phyloP scores from a whole-genome alignment of 2,113 vertebrate species.

The Nothocercus nigrocapillus region DNA sequence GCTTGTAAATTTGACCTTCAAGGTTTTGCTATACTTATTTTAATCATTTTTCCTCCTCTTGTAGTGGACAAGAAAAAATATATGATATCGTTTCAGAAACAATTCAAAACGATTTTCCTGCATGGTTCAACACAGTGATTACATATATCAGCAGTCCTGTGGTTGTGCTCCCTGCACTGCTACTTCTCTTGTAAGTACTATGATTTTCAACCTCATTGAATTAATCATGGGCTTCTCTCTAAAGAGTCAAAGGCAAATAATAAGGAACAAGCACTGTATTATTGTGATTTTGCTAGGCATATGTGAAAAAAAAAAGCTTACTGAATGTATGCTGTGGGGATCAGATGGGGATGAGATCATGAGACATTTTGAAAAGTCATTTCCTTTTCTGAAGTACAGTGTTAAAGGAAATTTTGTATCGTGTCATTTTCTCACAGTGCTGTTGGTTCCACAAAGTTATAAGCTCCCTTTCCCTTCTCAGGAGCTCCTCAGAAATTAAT shows the following conservation, averaged over 20 bases:
- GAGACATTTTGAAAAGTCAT: background rate
- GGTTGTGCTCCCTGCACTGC: constrained; percentile 89
- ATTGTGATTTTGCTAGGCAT: background rate
- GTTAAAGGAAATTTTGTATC: background rate
- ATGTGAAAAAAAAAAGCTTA: background rate
- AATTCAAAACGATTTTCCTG: constrained; percentile 87
- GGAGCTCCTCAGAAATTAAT: background rate
- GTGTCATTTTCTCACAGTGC: background rate
- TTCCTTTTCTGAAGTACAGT: background rate
- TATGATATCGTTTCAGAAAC: constrained; percentile 97
- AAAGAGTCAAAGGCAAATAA: background rate
- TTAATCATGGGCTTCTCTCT: background rate
- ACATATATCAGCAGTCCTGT: constrained; percentile 93
- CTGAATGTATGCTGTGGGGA: background rate
- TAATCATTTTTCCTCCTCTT: background rate
- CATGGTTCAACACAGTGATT: constrained; percentile 90
- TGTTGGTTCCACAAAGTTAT: background rate
- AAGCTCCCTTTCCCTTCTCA: background rate
- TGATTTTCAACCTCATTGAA: background rate
- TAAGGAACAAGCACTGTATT: background rate
- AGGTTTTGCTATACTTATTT: background rate
- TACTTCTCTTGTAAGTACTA: constrained; percentile 92
- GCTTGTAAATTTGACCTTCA: background rate
- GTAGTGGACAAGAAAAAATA: constrained; percentile 95
- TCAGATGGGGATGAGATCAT: background rate